phyloP scores from a whole-genome alignment of 2,113 vertebrate species.

The Eulemur rufifrons region DNA sequence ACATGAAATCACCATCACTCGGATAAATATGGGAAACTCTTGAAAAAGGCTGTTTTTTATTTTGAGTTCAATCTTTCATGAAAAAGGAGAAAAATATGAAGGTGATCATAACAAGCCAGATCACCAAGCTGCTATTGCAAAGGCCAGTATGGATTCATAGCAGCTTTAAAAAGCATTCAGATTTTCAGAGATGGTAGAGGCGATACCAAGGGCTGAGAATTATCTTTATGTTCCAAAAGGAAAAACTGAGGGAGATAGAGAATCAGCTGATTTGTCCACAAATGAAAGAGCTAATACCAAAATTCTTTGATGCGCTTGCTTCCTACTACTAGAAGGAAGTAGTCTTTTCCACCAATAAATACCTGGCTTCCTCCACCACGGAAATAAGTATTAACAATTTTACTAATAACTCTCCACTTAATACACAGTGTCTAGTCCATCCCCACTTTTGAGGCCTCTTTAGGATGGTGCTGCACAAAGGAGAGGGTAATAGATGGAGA shows the following conservation, averaged over 20 bases:
- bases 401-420: background rate
- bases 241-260: background rate
- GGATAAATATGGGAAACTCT: constrained; percentile 14
- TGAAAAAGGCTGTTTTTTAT: constrained; percentile 35
- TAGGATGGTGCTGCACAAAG: background rate
- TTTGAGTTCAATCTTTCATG: background rate
- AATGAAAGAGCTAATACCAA: background rate
- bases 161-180: background rate
- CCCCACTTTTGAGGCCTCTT: too few species aligned
- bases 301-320: background rate
- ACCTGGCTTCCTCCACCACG: background rate
- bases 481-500: background rate
- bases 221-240: background rate
- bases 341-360: background rate
- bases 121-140: background rate
- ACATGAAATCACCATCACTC: constrained; percentile 43
- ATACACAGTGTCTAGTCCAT: background rate
- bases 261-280: background rate
- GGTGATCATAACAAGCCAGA: background rate
- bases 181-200: background rate
- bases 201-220: background rate
- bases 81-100: constrained; percentile 22
- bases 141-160: background rate
- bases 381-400: background rate
- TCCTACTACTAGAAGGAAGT: background rate